Evolutionary conservation across 2,888 invertebrate species (phyloP), one percentile per base, ranked within the genome.

Genomic region (Nematopogon swammerdamellus): DNA sequence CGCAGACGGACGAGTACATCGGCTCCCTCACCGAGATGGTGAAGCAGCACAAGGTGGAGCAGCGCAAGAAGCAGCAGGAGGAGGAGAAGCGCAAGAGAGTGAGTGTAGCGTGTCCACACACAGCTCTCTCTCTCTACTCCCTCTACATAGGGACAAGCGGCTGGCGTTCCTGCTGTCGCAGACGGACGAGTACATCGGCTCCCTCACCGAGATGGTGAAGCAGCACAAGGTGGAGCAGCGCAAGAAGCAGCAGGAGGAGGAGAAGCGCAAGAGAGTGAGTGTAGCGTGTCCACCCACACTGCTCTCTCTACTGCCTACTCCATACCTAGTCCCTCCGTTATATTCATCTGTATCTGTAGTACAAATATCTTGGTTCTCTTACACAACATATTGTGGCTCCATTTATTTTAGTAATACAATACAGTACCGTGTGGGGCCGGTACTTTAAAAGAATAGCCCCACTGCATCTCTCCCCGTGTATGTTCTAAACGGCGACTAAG

Each of bases 1-100:
- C 95, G 1, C 99, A 99, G 80, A 99, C 99, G 2, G 99, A 99
- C 74, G 98, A 99, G 67, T 99, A 98, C 67, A 97, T 99, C 61
- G 87, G 91, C 58, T 97, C 95, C 71, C 85, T 99, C 53, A 97
- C 97, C 0, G 95, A 95, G 72, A 95, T 97, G 92, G 96, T 97
- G 8, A 93, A 94, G 56, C 94, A 94, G 63, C 97, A 97, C 69
- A 95, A 96, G 66, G 87, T 93, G 48, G 97, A 97, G 60, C 95
- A 95, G 63, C 87, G 88, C 63, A 85, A 93, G 61, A 97, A 96
- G 65, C 90, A 92, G 61, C 90, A 88, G 55, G 92, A 95, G 63
- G 92, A 92, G 63, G 90, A 91, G 62, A 88, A 88, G 57, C 85
- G 92, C 56, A 89, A 91, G 65, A 85, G 88, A 72, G 86, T 84